phyloP scores from a whole-genome alignment of 2,888 invertebrate genomes.

The Geophilus truncorum region DNA sequence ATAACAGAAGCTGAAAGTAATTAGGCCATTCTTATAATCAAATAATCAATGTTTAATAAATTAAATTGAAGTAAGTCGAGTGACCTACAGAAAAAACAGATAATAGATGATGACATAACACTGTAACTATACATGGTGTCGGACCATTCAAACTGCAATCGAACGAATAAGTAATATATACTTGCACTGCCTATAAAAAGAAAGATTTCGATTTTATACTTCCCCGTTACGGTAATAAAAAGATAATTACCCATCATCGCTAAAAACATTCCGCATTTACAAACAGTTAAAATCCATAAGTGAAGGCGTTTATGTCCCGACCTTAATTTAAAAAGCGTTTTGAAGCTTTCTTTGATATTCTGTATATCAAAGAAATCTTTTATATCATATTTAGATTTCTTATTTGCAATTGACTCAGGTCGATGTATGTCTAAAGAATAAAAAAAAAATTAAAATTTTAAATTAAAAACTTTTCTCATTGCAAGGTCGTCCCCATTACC shows the following conservation, averaged over 20 bases:
- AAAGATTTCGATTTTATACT: too few relatives aligned
- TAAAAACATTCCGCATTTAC: background rate
- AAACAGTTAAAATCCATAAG: background rate
- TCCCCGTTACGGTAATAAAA: too few relatives aligned
- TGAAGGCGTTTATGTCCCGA: background rate
- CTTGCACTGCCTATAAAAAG: background rate
- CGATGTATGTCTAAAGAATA: background rate
- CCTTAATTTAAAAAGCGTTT: background rate
- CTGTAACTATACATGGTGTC: conserved; percentile 14
- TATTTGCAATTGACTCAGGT: background rate
- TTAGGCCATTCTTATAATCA: background rate
- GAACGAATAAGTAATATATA: background rate
- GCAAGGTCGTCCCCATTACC: too few relatives aligned
- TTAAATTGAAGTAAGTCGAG: background rate
- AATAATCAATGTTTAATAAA: too few relatives aligned
- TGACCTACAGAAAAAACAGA: background rate
- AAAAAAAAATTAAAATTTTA: background rate
- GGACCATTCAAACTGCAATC: background rate
- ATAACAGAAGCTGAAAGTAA: conserved; percentile 5
- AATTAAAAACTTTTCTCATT: too few relatives aligned
- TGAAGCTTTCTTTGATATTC: background rate
- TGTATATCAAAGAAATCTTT: background rate
- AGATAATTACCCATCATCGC: background rate
- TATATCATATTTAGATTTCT: background rate
- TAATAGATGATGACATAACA: background rate